Conservation (phyloP, 2,113 vertebrate species). For the Microtus richardsoni region DNA sequence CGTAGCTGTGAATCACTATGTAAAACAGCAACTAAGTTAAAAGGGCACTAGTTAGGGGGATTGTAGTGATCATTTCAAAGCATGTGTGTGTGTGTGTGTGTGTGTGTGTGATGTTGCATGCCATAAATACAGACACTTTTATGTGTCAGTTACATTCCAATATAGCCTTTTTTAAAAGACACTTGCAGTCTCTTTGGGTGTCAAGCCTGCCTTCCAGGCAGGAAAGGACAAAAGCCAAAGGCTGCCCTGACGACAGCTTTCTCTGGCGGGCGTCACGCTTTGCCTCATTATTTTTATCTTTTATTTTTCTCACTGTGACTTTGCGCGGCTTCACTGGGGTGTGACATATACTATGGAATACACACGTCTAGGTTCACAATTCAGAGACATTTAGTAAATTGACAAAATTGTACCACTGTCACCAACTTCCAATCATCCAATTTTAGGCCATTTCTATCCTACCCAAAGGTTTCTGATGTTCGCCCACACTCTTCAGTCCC, state of each 20-base stretch:
- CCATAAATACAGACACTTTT: neutral
- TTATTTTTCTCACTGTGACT: conserved; percentile 4
- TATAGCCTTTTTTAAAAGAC: neutral
- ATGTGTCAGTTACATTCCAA: neutral
- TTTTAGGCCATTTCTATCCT: neutral
- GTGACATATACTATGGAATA: neutral
- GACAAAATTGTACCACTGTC: neutral
- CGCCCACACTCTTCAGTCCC: neutral
- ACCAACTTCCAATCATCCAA: conserved; percentile 18
- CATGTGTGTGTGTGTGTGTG: neutral
- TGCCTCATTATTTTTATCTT: neutral
- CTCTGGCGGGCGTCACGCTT: neutral
- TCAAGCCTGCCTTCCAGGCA: neutral
- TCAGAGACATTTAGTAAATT: conserved; percentile 30
- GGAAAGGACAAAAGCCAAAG: neutral
- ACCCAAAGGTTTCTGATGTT: neutral
- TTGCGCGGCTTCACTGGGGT: neutral
- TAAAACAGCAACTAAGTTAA: neutral
- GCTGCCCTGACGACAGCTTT: neutral
- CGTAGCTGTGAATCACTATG: neutral
- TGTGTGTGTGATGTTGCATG: neutral
- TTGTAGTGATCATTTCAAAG: neutral
- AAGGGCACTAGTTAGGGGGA: neutral
- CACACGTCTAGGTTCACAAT: neutral
- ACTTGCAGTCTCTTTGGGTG: neutral